Conservation (phyloP, 2,113 vertebrate genomes). For the Tautogolabrus adspersus region DNA sequence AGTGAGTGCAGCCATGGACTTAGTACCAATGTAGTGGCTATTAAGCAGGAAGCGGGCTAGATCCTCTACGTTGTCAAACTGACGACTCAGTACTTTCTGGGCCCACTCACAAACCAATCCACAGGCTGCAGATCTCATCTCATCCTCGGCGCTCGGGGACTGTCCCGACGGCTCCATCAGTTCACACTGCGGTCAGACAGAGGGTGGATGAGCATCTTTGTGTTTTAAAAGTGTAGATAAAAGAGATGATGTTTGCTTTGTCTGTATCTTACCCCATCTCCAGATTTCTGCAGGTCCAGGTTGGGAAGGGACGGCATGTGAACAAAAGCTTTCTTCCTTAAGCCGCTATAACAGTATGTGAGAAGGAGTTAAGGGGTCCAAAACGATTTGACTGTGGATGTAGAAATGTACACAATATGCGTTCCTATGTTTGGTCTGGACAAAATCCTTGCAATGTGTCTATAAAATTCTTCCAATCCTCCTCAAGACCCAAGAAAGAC, state of each 20-base stretch:
- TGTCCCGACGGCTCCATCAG: slow-evolving; percentile 91
- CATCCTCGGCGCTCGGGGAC: slow-evolving; percentile 92
- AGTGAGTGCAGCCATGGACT: slow-evolving; percentile 96
- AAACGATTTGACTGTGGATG: background rate
- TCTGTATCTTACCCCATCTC: slow-evolving; percentile 90
- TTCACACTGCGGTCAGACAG: slow-evolving; percentile 87
- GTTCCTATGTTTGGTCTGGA: background rate
- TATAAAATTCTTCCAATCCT: background rate
- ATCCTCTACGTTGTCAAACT: slow-evolving; percentile 96
- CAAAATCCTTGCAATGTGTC: background rate
- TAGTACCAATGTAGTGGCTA: slow-evolving; percentile 97
- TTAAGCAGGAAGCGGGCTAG: slow-evolving; percentile 97
- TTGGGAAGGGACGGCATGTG: slow-evolving; percentile 98
- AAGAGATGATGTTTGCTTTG: background rate
- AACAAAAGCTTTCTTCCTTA: slow-evolving; percentile 99
- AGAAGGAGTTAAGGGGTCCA: slow-evolving; percentile 87
- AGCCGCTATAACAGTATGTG: slow-evolving; percentile 99
- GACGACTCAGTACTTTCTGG: slow-evolving; percentile 97
- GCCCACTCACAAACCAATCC: slow-evolving; percentile 98
- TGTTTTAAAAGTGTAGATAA: background rate
- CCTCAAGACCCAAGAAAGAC: background rate
- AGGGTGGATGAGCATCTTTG: background rate
- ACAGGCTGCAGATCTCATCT: slow-evolving; percentile 94
- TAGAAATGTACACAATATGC: background rate
- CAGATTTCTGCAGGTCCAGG: slow-evolving; percentile 96